phyloP scores from a whole-genome alignment of 2,888 invertebrate species.

The Conomelus anceps region DNA sequence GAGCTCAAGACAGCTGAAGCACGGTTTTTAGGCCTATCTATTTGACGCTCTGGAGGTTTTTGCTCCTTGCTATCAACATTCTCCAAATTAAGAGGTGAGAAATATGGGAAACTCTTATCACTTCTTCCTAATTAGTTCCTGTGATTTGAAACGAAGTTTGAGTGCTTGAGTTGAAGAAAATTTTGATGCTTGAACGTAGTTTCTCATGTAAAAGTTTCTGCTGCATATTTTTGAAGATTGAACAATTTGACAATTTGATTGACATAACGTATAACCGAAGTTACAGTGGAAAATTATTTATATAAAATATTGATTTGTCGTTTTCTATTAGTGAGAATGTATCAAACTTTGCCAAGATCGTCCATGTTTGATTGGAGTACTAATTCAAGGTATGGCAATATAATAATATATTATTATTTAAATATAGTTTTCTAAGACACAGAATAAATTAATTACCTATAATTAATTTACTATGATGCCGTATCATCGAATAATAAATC shows the following conservation, averaged over 20 bases:
- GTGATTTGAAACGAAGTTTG: neutral
- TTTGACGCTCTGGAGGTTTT: neutral
- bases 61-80: neutral
- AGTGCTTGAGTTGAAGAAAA: too few species aligned
- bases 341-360: neutral
- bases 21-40: too few species aligned
- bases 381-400: neutral
- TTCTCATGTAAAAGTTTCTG: neutral
- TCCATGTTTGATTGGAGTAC: neutral
- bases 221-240: too few species aligned
- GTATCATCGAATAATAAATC: too few species aligned
- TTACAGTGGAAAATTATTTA: neutral
- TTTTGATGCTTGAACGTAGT: neutral
- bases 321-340: neutral
- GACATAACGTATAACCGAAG: too few species aligned
- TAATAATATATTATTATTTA: neutral
- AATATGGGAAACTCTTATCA: neutral
- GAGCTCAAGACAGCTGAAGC: neutral
- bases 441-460: neutral
- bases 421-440: neutral
- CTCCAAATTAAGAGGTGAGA: neutral
- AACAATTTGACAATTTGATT: too few species aligned
- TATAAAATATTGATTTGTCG: neutral
- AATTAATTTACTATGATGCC: too few species aligned
- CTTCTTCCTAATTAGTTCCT: neutral